Conservation (phyloP, 2,888 invertebrate species). For the Macrosiphum euphorbiae region DNA sequence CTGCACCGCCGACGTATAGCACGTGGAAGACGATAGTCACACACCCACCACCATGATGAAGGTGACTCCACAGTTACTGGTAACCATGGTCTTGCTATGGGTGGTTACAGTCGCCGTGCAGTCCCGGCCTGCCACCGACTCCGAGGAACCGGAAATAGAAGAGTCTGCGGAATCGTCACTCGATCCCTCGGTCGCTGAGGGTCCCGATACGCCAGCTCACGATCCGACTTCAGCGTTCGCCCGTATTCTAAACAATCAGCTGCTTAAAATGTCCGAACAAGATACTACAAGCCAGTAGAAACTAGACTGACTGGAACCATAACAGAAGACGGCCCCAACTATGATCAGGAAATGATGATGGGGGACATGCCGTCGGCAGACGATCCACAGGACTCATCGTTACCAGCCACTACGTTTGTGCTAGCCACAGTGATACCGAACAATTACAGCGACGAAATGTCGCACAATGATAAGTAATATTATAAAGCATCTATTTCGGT, state of each 20-base stretch:
- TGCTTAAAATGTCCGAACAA: background rate
- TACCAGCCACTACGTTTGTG: background rate
- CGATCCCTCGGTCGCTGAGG: background rate
- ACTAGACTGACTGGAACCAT: background rate
- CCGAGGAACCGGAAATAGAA: background rate
- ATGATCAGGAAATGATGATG: slow-evolving; percentile 36
- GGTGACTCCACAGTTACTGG: background rate
- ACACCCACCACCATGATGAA: background rate
- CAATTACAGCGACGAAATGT: too few relatives aligned
- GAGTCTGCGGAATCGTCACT: background rate
- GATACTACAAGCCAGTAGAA: background rate
- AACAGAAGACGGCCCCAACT: too few relatives aligned
- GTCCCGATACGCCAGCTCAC: background rate
- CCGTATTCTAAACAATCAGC: background rate
- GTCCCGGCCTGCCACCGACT: background rate
- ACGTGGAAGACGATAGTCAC: background rate
- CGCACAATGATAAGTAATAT: slow-evolving; percentile 28
- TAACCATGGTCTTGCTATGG: background rate
- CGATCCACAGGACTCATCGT: background rate
- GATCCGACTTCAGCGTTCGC: slow-evolving; percentile 24
- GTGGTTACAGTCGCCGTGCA: background rate
- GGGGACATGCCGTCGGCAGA: slow-evolving; percentile 33
- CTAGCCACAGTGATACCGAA: background rate
- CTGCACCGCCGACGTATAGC: background rate
- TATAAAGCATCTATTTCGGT: background rate